Evolutionary conservation across 2,888 invertebrate genomes (phyloP).

Genomic region (Nomada fabriciana): DNA sequence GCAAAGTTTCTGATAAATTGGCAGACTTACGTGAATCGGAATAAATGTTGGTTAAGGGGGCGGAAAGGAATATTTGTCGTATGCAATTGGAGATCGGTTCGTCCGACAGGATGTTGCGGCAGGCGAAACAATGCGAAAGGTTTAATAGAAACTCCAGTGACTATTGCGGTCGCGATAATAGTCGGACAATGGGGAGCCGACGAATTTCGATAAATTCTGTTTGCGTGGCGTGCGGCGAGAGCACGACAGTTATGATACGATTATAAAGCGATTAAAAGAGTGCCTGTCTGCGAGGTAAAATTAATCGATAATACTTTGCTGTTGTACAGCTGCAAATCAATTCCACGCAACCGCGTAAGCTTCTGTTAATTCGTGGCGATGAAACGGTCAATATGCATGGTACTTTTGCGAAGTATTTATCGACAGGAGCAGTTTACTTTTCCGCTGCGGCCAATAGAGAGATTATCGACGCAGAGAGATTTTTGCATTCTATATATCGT

Average conservation of each 20-base stretch:
- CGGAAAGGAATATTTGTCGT: neutral
- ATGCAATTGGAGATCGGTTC: neutral
- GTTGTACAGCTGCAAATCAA: slow-evolving; percentile 23
- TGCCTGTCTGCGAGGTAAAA: neutral
- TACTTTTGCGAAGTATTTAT: neutral
- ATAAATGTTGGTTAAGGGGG: neutral
- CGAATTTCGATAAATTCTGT: slow-evolving; percentile 45
- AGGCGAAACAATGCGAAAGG: slow-evolving; percentile 10
- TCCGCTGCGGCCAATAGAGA: neutral
- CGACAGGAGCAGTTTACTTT: neutral
- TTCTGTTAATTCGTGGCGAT: slow-evolving; percentile 12
- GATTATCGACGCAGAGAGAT: neutral
- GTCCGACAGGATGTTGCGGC: neutral
- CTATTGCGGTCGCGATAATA: slow-evolving; percentile 40
- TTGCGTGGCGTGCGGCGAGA: slow-evolving; percentile 11
- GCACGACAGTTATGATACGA: slow-evolving; percentile 45
- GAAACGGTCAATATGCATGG: neutral
- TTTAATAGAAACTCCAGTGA: slow-evolving; percentile 15
- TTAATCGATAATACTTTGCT: slow-evolving; percentile 16
- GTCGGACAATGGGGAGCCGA: slow-evolving; percentile 23
- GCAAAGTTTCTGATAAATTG: neutral
- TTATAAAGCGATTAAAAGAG: slow-evolving; percentile 53
- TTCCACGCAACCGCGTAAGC: slow-evolving; percentile 14
- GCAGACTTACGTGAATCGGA: neutral
- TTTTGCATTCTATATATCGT: no score